These are phyloP conservation scores for Folsomia manolachei DNA, from an alignment of 2,888 invertebrate species.

Conservation along the genomic window DNA sequence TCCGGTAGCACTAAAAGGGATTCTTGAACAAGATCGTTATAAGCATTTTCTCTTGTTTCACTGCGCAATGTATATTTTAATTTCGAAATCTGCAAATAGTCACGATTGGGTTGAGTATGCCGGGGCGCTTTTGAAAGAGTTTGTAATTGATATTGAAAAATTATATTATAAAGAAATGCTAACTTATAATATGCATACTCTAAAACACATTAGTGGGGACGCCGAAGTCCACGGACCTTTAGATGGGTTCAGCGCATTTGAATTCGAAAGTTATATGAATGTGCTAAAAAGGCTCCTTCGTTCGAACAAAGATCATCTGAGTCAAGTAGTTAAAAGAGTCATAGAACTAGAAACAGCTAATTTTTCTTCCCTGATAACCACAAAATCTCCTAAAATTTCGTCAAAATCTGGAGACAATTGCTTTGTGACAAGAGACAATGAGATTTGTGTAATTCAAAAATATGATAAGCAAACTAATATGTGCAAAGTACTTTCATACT, in stretches of 20 bases:
- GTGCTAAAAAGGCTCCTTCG: background rate
- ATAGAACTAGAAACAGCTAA: background rate
- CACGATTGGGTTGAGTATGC: background rate
- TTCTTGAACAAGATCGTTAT: background rate
- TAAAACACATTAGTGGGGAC: background rate
- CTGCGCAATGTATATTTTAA: background rate
- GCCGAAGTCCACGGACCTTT: background rate
- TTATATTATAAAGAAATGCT: background rate
- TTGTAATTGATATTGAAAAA: background rate
- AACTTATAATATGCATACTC: background rate
- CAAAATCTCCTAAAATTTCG: too few relatives aligned
- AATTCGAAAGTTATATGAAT: constrained; percentile 13
- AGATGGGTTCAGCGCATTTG: constrained; percentile 1
- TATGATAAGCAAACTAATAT: background rate
- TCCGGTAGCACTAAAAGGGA: background rate
- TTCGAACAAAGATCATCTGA: background rate
- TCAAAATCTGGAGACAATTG: background rate
- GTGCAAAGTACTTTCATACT: background rate
- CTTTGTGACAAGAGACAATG: too few relatives aligned
- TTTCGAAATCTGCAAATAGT: background rate
- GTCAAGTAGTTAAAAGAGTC: background rate
- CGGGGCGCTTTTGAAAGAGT: background rate
- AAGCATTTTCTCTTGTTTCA: background rate
- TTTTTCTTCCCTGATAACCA: too few relatives aligned
- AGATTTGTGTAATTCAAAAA: background rate